Conservation (phyloP, 2,113 vertebrate genomes). For the Carassius carassius region DNA sequence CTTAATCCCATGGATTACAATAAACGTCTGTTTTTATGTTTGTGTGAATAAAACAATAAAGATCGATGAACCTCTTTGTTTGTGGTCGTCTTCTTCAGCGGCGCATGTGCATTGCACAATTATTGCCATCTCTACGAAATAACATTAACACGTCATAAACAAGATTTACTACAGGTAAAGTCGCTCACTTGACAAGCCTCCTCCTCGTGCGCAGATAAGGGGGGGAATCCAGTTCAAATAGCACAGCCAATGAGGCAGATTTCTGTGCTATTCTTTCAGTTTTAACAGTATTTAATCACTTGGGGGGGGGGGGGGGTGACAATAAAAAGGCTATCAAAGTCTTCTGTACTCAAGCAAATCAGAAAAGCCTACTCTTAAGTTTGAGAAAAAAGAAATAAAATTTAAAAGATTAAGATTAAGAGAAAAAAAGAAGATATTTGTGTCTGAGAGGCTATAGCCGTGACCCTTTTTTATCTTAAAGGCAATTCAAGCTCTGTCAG, state of each 20-base stretch:
- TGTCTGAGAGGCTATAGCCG: conserved; percentile 3
- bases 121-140: conserved; percentile 45
- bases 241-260: conserved; percentile 21
- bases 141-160: conserved; percentile 52
- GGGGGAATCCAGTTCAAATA: conserved; percentile 21
- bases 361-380: neutral
- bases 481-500: conserved; percentile 34
- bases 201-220: conserved; percentile 26
- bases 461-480: neutral
- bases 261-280: neutral
- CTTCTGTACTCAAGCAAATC: neutral
- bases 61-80: conserved; percentile 36
- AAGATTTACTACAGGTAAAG: conserved; percentile 47
- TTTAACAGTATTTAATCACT: neutral
- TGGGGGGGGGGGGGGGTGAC: neutral
- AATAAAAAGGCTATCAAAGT: neutral
- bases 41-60: conserved; percentile 14
- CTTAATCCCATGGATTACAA: neutral
- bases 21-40: neutral
- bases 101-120: conserved; percentile 38
- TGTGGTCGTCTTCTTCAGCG: conserved; percentile 14
- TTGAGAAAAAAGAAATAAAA: neutral
- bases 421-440: neutral
- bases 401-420: no score
- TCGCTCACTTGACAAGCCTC: conserved; percentile 38